phyloP scores from a whole-genome alignment of 2,797 vertebrate genomes.

The Paguma larvata region DNA sequence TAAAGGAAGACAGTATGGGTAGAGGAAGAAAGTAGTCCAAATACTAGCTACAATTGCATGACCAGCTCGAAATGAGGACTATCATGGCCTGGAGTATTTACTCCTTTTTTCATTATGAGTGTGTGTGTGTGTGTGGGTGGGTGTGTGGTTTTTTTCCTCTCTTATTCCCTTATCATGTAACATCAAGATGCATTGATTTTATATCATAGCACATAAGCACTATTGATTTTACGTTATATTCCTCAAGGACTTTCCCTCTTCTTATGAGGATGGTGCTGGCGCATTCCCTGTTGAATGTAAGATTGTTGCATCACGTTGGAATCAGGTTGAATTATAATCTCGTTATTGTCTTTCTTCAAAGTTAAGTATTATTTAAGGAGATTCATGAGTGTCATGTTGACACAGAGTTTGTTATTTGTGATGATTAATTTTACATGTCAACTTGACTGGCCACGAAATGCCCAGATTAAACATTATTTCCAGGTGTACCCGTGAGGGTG shows the following conservation, averaged over 20 bases:
- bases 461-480: neutral
- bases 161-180: neutral
- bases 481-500: neutral
- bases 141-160: neutral
- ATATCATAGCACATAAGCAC: neutral
- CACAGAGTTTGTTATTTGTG: neutral
- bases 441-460: neutral
- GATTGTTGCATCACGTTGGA: neutral
- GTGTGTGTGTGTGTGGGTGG: neutral
- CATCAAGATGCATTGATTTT: neutral
- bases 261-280: neutral
- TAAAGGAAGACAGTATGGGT: neutral
- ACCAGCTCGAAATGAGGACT: neutral
- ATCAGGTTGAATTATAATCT: neutral
- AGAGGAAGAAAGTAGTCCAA: neutral
- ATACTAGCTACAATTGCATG: neutral
- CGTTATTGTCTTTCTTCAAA: neutral
- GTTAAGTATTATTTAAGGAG: neutral
- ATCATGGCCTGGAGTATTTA: neutral
- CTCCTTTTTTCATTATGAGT: neutral
- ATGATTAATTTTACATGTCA: neutral
- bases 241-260: neutral
- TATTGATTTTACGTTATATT: neutral
- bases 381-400: neutral
- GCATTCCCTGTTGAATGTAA: neutral